Conservation (phyloP, 64 coral and sea anemone species). For the Orbicella faveolata region DNA sequence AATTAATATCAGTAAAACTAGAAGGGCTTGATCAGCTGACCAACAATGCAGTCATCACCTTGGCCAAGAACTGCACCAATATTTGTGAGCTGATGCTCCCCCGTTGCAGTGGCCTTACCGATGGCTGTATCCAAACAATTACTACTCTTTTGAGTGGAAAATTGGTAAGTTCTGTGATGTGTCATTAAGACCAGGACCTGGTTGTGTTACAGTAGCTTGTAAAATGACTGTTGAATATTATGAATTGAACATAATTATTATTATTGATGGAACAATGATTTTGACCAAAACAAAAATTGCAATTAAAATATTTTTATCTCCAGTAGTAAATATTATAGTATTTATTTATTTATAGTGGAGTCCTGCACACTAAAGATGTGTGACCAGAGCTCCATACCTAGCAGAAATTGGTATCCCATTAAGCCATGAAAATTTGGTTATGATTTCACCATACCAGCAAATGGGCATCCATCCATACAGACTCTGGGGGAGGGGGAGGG, state of each 20-base stretch:
- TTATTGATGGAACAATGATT: background rate
- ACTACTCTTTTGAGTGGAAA: constrained; percentile 47
- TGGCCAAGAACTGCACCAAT: constrained; percentile 77
- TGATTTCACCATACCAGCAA: no score
- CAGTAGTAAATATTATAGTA: no score
- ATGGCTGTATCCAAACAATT: constrained; percentile 60
- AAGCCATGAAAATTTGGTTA: no score
- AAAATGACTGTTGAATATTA: background rate
- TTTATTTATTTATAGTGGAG: no score
- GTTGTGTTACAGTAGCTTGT: background rate
- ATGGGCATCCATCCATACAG: no score
- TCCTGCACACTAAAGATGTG: no score
- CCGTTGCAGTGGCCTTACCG: constrained; percentile 63
- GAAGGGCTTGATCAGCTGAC: constrained; percentile 64
- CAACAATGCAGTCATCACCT: constrained; percentile 43
- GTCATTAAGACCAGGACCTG: background rate
- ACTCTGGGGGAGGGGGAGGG: no score
- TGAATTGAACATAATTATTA: background rate
- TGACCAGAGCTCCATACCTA: no score
- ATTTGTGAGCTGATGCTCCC: constrained; percentile 64
- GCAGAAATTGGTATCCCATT: no score
- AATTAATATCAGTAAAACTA: constrained; percentile 62
- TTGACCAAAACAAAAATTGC: background rate
- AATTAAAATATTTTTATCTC: no score
- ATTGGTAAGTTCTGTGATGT: constrained; percentile 55